phyloP scores from a whole-genome alignment of 1,140 invertebrate species.

The Drosophila parvula region DNA sequence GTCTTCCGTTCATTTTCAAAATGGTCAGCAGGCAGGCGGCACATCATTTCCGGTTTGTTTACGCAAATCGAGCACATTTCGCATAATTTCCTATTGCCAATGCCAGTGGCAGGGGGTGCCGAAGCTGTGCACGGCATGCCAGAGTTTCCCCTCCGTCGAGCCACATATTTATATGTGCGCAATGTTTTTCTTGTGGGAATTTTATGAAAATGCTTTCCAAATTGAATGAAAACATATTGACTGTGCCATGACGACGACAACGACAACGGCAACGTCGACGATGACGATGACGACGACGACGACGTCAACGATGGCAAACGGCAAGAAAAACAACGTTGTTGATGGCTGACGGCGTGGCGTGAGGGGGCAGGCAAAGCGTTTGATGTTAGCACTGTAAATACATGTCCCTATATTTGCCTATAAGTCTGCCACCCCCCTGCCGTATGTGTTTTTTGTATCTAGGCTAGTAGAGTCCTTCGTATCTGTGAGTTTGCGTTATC shows the following conservation, averaged over 20 bases:
- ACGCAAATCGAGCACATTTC: constrained; percentile 83
- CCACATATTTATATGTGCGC: constrained; percentile 64
- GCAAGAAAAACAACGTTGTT: constrained; percentile 72
- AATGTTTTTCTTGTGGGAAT: constrained; percentile 81
- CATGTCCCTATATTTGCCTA: constrained; percentile 71
- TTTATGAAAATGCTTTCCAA: constrained; percentile 83
- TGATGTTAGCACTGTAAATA: constrained; percentile 77
- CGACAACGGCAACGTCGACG: constrained; percentile 50
- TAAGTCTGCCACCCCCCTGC: constrained; percentile 24
- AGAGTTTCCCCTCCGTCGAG: constrained; percentile 45
- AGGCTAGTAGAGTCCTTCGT: constrained; percentile 10
- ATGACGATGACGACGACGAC: constrained; percentile 35
- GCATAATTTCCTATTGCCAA: constrained; percentile 83
- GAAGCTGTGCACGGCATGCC: constrained; percentile 65
- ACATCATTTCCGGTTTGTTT: constrained; percentile 83
- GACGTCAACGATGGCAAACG: constrained; percentile 66
- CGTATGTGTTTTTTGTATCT: constrained; percentile 24
- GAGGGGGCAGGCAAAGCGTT: constrained; percentile 61
- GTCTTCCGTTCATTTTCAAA: constrained; percentile 60
- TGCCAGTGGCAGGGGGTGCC: constrained; percentile 21
- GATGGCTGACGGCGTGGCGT: constrained; percentile 26
- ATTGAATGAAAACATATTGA: constrained; percentile 83
- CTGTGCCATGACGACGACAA: constrained; percentile 61
- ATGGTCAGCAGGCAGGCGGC: constrained; percentile 71
- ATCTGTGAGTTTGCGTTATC: constrained; percentile 48